Percentiles rank a stretch among this genome's conserved stretches.
phyloP scores from a whole-genome alignment of 2,113 vertebrate species.

The Malurus alboscapulatus region DNA sequence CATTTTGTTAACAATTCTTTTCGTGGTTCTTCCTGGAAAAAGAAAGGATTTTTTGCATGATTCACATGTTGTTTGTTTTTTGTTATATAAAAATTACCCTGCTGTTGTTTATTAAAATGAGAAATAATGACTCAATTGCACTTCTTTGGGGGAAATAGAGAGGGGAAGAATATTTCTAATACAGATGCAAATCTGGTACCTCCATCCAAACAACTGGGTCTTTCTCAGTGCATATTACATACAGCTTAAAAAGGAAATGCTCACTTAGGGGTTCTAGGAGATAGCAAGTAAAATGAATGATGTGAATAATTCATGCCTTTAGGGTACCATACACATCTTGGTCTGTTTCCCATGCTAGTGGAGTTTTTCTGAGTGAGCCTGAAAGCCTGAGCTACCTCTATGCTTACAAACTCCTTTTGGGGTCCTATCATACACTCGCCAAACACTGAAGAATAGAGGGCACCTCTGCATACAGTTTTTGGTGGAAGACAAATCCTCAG shows the following conservation, averaged over 20 bases:
- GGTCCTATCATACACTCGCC: neutral
- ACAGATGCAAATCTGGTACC: neutral
- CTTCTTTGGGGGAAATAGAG: neutral
- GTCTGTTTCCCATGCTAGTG: neutral
- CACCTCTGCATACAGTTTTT: neutral
- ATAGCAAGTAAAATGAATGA: neutral
- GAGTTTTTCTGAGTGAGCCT: neutral
- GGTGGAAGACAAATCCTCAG: neutral
- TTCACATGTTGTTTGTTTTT: neutral
- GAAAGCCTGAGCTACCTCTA: neutral
- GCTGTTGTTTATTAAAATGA: constrained; percentile 13
- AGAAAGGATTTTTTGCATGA: neutral
- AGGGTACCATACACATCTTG: neutral
- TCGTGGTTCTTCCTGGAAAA: constrained; percentile 18
- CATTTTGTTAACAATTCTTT: neutral
- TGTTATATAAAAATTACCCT: neutral
- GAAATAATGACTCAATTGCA: neutral
- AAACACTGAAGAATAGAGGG: neutral
- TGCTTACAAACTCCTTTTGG: neutral
- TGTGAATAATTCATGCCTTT: neutral
- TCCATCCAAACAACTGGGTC: neutral
- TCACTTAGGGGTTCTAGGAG: neutral
- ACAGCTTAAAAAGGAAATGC: neutral
- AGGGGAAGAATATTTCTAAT: neutral
- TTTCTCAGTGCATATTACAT: neutral